Evolutionary conservation across 2,888 invertebrate species (phyloP), one percentile per base, ranked within the genome.

Genomic region (Sarcophaga caerulescens): DNA sequence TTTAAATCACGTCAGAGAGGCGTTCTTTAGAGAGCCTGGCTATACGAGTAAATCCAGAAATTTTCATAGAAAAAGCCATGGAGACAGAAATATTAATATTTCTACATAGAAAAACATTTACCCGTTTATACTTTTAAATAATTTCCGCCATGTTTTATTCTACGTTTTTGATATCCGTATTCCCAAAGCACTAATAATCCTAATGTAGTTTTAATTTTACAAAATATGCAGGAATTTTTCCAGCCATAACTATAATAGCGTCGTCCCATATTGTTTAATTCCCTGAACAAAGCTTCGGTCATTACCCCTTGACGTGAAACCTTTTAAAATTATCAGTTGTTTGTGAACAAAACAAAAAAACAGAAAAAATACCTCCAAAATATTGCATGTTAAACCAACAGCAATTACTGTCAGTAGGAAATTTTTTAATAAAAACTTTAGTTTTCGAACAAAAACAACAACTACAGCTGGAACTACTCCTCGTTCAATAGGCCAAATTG

Each of bases 361-460:
- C n/a, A n/a, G n/a, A 3, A 47, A 52, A 52, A 52, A 52, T 14
- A 52, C 14, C 4, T 52, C 35, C 12, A 44, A 10, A 45, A 68
- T 45, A 10, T 70, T 78, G 10, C 19, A 62, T 63, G 17, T 21
- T 19, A 25, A 19, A 19, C 14, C 35, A 59, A 44, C n/a, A 10
- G 19, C 52, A 63, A 71, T 62, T 17, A 35, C 35, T 71, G 23
- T 45, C 73, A 65, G 45, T 11, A 10, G 4, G 25, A 45, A 47
- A 66, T 45, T 74, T 35, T 62, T 14, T 52, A 63, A 44, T 21
- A 69, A 70, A 75, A 70, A 65, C 8, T 25, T 71, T 59, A 35
- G 25, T 17, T 47, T 21, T 21, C 5, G 14, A 14, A 14, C 12
- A 52, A 52, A 14, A 47, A 35, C 35, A 35, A 35, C 35, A 35